Percentiles rank a stretch among this genome's conserved stretches.
phyloP scores from a whole-genome alignment of 2,797 vertebrate species.

The Buphagus erythrorhynchus region DNA sequence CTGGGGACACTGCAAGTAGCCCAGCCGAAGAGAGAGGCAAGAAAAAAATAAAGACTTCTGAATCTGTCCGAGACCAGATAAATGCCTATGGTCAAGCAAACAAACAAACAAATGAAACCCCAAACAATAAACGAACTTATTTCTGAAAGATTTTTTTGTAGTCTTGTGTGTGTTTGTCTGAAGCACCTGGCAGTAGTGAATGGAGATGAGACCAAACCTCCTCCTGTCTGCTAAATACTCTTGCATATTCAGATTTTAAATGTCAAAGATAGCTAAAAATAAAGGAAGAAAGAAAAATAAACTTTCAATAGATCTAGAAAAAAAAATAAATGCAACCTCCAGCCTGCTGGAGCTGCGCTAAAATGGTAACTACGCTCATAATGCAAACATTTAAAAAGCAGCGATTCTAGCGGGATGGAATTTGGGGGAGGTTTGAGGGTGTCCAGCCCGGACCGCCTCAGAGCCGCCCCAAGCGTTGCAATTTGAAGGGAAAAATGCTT shows the following conservation, averaged over 20 bases:
- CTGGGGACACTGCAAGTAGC: not conserved
- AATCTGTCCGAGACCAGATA: not conserved
- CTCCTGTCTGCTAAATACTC: not conserved
- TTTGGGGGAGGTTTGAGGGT: not conserved
- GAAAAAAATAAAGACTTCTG: not conserved
- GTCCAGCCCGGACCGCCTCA: not conserved
- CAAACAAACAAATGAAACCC: not conserved
- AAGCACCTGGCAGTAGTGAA: not conserved
- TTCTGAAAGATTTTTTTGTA: not conserved
- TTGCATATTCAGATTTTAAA: not conserved
- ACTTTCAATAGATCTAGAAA: not conserved
- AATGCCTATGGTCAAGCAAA: not conserved
- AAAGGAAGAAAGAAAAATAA: not conserved
- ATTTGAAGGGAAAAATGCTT: not conserved
- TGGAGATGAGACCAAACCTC: fast-evolving
- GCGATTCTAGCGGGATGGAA: not conserved
- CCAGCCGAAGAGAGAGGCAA: fast-evolving
- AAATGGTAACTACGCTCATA: fast-evolving
- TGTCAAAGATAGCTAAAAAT: not conserved
- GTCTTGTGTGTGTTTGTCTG: not conserved
- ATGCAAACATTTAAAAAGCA: not conserved
- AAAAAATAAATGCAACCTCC: not conserved
- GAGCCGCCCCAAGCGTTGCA: not conserved
- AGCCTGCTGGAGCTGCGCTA: not conserved
- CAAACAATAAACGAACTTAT: not conserved